A percentile compares a stretch with the other conserved stretches of the same genome.
Evolutionary conservation across 2,888 invertebrate species (phyloP).

Genomic region (Dolichopus griseipennis): DNA sequence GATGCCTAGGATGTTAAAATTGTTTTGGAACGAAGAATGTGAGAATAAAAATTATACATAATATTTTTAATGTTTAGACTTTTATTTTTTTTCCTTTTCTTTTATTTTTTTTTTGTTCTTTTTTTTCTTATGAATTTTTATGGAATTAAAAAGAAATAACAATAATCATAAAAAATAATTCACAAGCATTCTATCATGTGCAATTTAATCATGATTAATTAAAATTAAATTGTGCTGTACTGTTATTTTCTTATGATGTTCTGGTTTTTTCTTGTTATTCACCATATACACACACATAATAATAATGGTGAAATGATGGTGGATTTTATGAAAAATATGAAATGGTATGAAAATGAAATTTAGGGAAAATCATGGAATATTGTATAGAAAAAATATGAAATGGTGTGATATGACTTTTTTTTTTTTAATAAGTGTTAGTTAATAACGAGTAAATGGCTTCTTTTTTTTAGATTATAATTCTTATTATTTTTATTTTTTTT

Average conservation of each 20-base stretch:
- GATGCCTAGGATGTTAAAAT: background rate
- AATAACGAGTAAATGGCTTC: background rate
- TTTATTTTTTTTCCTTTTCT: background rate
- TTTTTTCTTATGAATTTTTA: background rate
- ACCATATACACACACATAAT: too few relatives aligned
- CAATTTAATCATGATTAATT: slow-evolving; percentile 6
- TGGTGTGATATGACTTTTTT: too few relatives aligned
- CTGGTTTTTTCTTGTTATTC: too few relatives aligned
- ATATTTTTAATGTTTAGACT: background rate
- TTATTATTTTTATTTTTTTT: background rate
- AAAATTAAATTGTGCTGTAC: background rate
- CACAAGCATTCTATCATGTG: slow-evolving; percentile 1
- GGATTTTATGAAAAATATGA: too few relatives aligned
- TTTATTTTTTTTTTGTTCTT: too few relatives aligned
- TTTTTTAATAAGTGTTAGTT: background rate
- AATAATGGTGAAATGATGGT: too few relatives aligned
- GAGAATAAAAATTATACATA: background rate
- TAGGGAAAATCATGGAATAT: too few relatives aligned
- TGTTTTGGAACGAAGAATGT: background rate
- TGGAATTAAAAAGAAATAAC: slow-evolving; percentile 3
- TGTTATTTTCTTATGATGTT: background rate
- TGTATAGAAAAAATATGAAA: too few relatives aligned
- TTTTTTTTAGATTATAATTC: background rate
- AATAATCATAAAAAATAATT: slow-evolving; percentile 6
- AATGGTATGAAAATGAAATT: too few relatives aligned